Percentiles rank a stretch among this genome's conserved stretches.
phyloP scores from a whole-genome alignment of 2,888 invertebrate genomes.

The Cyrtodaria siliqua region DNA sequence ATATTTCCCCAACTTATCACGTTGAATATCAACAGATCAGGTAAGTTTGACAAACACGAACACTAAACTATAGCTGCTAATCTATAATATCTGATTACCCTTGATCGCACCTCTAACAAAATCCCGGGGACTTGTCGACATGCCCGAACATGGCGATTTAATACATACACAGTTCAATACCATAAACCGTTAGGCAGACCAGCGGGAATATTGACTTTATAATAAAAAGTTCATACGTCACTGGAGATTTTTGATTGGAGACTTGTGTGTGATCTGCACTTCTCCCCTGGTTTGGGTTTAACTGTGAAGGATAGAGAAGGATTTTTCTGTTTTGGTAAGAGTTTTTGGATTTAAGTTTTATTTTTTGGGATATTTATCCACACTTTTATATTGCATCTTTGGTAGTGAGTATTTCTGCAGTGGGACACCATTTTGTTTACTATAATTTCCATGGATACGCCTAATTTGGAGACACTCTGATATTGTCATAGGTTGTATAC shows the following conservation, averaged over 20 bases:
- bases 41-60: no score
- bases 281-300: background rate
- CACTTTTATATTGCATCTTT: constrained; percentile 6
- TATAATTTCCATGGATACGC: constrained; percentile 49
- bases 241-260: constrained; percentile 6
- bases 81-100: constrained; percentile 36
- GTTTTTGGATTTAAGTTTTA: no score
- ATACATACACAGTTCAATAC: constrained; percentile 26
- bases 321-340: constrained; percentile 18
- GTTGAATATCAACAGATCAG: no score
- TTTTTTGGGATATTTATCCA: background rate
- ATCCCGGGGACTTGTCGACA: constrained; percentile 58
- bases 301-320: background rate
- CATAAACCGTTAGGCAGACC: constrained; percentile 15
- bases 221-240: constrained; percentile 48
- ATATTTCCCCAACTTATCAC: no score
- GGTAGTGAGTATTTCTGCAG: background rate
- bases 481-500: background rate
- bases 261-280: background rate
- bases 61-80: constrained; percentile 5
- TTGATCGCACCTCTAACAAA: constrained; percentile 47
- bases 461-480: constrained; percentile 1
- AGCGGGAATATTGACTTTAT: constrained; percentile 53
- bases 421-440: constrained; percentile 53
- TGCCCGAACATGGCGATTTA: constrained; percentile 41